Conservation (phyloP, 1,140 invertebrate species). For the Tetramorium alpestre region DNA sequence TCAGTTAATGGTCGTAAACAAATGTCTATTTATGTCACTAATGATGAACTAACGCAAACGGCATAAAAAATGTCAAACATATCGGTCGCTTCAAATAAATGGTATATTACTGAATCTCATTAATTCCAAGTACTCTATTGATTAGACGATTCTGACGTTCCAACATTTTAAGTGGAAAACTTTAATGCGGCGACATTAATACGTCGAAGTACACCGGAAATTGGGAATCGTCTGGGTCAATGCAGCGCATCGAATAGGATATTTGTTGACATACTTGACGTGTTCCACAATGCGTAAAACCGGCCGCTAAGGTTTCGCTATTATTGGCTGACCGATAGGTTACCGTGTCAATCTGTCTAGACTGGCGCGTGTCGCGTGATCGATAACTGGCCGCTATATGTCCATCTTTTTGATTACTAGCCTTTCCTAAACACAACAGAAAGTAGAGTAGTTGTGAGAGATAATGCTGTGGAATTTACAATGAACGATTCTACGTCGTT, state of each 20-base stretch:
- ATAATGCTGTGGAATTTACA: slow-evolving; percentile 17
- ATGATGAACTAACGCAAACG: neutral
- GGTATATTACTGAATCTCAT: slow-evolving; percentile 8
- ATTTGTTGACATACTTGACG: slow-evolving; percentile 71
- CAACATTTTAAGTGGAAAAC: neutral
- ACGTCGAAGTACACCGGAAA: slow-evolving; percentile 49
- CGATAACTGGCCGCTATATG: slow-evolving; percentile 55
- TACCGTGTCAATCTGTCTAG: slow-evolving; percentile 79
- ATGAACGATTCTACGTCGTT: slow-evolving; percentile 5
- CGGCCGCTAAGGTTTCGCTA: slow-evolving; percentile 77
- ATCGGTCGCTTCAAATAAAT: neutral
- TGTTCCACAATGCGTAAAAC: slow-evolving; percentile 56
- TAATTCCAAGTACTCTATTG: neutral
- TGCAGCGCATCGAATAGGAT: slow-evolving; percentile 65
- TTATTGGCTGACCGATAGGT: slow-evolving; percentile 80
- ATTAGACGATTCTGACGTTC: neutral
- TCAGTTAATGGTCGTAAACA: neutral
- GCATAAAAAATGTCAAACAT: neutral
- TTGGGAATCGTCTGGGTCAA: slow-evolving; percentile 44
- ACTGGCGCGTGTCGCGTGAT: slow-evolving; percentile 68
- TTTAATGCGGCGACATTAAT: neutral
- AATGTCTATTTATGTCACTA: neutral
- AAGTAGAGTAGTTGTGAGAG: neutral
- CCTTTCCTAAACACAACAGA: slow-evolving; percentile 24
- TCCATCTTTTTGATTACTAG: slow-evolving; percentile 50